These are phyloP conservation scores for Scaptodrosophila latifasciaeformis DNA, from an alignment of 2,888 invertebrate genomes.

Conservation along the genomic window DNA sequence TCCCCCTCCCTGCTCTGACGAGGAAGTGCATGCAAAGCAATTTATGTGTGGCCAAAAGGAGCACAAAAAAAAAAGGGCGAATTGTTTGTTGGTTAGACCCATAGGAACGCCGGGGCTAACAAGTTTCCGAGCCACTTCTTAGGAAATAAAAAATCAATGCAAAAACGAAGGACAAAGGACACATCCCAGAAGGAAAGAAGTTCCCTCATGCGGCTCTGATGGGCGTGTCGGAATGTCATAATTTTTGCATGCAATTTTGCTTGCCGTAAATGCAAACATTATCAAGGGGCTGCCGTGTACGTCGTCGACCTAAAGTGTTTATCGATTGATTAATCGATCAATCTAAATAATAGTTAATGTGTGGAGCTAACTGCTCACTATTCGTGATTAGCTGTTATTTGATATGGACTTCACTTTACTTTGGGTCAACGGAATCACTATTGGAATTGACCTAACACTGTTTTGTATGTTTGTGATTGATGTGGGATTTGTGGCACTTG, in stretches of 20 bases:
- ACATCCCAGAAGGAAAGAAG: background rate
- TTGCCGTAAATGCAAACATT: constrained; percentile 6
- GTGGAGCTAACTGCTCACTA: constrained; percentile 2
- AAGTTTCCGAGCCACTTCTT: constrained; percentile 65
- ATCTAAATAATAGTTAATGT: too few relatives aligned
- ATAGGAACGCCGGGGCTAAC: too few relatives aligned
- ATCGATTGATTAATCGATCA: too few relatives aligned
- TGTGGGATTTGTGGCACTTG: constrained; percentile 70
- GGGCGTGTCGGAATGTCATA: constrained; percentile 49
- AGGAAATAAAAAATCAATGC: constrained; percentile 66
- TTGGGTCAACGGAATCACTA: constrained; percentile 29
- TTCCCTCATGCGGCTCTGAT: background rate
- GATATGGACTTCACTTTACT: constrained; percentile 59
- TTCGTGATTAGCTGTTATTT: constrained; percentile 57
- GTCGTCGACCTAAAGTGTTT: too few relatives aligned
- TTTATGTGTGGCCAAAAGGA: constrained; percentile 31
- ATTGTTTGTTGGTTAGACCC: too few relatives aligned
- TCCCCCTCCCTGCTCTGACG: background rate
- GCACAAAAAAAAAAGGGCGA: too few relatives aligned
- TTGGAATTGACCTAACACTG: constrained; percentile 21
- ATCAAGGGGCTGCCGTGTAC: background rate
- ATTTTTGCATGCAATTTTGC: constrained; percentile 52
- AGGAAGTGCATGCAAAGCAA: constrained; percentile 65
- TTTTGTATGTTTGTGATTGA: too few relatives aligned
- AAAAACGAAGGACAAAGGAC: constrained; percentile 45